A percentile compares a stretch with the other conserved stretches of the same genome.
Conservation (phyloP, 2,113 vertebrate genomes). For the Henicopernis longicauda region DNA sequence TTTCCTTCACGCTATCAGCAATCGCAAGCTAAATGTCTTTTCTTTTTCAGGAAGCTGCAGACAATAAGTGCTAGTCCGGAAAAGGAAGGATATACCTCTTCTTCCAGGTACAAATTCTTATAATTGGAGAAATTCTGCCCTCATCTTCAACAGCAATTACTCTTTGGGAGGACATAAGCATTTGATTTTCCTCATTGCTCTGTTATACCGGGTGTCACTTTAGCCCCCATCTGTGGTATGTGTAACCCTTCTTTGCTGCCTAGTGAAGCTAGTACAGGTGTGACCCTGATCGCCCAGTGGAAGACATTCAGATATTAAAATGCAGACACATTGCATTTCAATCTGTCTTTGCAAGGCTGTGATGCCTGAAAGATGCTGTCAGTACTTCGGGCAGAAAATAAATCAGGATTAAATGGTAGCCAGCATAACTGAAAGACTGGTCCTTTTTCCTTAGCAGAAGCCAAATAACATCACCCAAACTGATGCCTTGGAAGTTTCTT, state of each 20-base stretch:
- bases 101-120: neutral
- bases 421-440: neutral
- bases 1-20: neutral
- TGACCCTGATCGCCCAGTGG: neutral
- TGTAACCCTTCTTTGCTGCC: neutral
- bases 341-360: neutral
- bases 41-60: neutral
- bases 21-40: neutral
- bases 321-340: neutral
- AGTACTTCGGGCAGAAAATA: neutral
- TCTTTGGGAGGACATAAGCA: neutral
- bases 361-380: neutral
- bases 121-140: neutral
- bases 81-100: neutral
- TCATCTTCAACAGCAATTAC: neutral
- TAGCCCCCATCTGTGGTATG: neutral
- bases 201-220: neutral
- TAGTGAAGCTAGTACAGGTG: neutral
- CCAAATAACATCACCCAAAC: neutral
- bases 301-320: neutral
- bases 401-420: neutral
- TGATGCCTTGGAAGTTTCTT: neutral
- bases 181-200: neutral
- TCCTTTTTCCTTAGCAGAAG: neutral
- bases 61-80: neutral